Conservation (phyloP, 2,888 invertebrate genomes). For the Cyclophora albipunctata region DNA sequence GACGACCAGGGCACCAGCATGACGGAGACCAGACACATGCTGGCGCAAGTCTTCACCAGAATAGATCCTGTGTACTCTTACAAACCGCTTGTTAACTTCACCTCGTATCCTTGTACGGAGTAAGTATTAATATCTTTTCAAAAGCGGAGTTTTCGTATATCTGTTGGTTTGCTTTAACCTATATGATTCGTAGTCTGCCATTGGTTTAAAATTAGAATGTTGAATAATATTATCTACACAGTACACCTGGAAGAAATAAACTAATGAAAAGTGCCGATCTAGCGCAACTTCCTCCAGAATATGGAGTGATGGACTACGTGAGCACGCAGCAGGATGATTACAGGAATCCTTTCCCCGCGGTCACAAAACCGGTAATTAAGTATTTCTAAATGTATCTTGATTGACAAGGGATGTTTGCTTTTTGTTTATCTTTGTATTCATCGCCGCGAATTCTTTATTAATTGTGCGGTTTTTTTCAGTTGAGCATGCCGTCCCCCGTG, state of each 20-base stretch:
- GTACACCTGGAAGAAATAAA: constrained; percentile 60
- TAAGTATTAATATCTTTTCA: constrained; percentile 28
- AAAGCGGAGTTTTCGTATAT: no score
- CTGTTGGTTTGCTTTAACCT: not conserved
- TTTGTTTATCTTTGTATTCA: not conserved
- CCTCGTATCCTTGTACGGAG: constrained; percentile 68
- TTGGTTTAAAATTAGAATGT: no score
- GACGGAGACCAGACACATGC: constrained; percentile 66
- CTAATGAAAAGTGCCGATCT: constrained; percentile 58
- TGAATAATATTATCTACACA: constrained; percentile 11
- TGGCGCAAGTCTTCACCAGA: constrained; percentile 57
- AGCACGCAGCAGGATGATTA: constrained; percentile 72
- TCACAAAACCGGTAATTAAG: constrained; percentile 57
- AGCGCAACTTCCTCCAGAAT: constrained; percentile 53
- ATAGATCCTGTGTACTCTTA: constrained; percentile 57
- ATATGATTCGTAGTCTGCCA: not conserved
- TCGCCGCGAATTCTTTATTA: no score
- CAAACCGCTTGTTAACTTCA: constrained; percentile 64
- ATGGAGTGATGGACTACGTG: constrained; percentile 60
- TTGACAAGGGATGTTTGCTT: no score
- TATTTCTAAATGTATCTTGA: no score
- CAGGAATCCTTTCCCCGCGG: constrained; percentile 60
- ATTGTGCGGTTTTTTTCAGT: constrained; percentile 26
- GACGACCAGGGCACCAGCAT: constrained; percentile 49
- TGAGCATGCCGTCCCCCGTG: constrained; percentile 49